A percentile compares a stretch with the other conserved stretches of the same genome.
Evolutionary conservation across 2,113 vertebrate genomes (phyloP).

Genomic region (Phaethornis superciliosus): DNA sequence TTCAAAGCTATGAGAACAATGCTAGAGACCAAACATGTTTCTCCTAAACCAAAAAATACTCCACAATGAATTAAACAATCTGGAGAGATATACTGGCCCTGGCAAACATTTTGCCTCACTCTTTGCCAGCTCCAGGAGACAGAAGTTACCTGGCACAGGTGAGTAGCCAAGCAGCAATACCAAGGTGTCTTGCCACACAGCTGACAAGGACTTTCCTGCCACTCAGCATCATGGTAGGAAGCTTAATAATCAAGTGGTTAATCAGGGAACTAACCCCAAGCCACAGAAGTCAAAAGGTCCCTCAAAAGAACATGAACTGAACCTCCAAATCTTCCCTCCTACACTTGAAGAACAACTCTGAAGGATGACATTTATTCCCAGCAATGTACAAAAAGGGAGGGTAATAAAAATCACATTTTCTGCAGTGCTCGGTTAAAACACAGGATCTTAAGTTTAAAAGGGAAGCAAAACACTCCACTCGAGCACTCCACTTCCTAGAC

Average conservation of each 20-base stretch:
- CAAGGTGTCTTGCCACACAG: neutral
- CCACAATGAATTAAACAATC: neutral
- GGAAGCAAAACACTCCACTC: neutral
- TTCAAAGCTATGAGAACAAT: neutral
- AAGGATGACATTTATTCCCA: neutral
- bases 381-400: neutral
- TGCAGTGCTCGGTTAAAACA: neutral
- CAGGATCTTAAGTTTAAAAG: neutral
- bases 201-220: neutral
- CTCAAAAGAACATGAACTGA: neutral
- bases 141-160: neutral
- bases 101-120: neutral
- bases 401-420: neutral
- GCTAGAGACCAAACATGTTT: rapidly evolving
- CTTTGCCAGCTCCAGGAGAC: neutral
- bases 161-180: neutral
- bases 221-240: neutral
- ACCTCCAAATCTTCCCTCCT: neutral
- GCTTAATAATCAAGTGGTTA: neutral
- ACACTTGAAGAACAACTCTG: too few relatives aligned
- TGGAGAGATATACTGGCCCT: neutral
- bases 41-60: neutral
- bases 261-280: neutral
- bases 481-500: neutral
- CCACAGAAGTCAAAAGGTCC: neutral